These are phyloP conservation scores for Mixornis gularis DNA, from an alignment of 2,113 vertebrate genomes.

Conservation along the genomic window DNA sequence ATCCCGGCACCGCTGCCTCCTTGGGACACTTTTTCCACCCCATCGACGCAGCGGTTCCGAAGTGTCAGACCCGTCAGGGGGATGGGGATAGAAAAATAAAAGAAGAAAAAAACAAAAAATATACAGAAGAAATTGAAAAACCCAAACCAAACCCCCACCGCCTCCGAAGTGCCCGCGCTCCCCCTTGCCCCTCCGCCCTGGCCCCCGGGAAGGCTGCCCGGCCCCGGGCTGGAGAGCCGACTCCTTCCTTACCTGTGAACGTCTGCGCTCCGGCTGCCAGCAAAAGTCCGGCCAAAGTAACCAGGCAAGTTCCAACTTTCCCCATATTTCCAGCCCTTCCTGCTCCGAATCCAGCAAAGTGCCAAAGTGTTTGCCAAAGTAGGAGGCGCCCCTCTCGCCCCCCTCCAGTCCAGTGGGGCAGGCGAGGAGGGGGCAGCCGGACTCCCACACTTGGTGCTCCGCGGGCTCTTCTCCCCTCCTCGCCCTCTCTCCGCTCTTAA, in stretches of 20 bases:
- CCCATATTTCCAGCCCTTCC: conserved; percentile 65
- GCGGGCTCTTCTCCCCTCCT: neutral
- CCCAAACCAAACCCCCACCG: neutral
- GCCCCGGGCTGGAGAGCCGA: neutral
- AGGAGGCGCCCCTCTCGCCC: conserved; percentile 1
- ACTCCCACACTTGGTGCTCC: neutral
- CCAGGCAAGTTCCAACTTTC: conserved; percentile 72
- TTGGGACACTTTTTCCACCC: neutral
- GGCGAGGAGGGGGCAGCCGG: neutral
- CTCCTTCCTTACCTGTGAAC: conserved; percentile 72
- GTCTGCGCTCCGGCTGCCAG: conserved; percentile 67
- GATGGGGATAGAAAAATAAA: neutral
- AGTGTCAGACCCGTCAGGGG: neutral
- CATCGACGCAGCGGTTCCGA: neutral
- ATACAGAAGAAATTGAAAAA: neutral
- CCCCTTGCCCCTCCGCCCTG: neutral
- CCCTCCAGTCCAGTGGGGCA: neutral
- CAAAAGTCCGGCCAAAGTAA: conserved; percentile 79
- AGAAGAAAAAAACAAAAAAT: accelerated
- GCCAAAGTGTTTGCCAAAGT: conserved; percentile 35
- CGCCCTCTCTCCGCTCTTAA: neutral
- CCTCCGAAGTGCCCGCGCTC: neutral
- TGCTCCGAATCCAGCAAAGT: conserved; percentile 28
- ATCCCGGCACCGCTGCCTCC: neutral
- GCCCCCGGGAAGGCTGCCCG: neutral